A percentile compares a stretch with the other conserved stretches of the same genome.
Conservation (phyloP, 1,140 invertebrate species). For the Onthophagus taurus region DNA sequence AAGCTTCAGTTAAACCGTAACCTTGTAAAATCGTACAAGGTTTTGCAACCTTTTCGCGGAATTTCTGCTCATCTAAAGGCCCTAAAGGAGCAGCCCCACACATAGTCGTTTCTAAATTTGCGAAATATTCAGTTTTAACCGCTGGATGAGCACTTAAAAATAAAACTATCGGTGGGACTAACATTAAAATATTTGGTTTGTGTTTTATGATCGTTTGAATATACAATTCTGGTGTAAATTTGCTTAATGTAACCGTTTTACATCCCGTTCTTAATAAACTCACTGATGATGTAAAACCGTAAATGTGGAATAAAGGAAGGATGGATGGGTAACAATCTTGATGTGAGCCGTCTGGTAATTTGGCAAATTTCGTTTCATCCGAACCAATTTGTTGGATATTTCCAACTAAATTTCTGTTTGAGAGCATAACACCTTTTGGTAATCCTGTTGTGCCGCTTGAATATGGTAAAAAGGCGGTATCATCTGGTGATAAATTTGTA, state of each 20-base stretch:
- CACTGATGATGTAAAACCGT: slow-evolving; percentile 55
- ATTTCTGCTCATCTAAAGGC: slow-evolving; percentile 45
- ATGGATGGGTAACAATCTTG: slow-evolving; percentile 52
- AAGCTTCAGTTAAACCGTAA: slow-evolving; percentile 59
- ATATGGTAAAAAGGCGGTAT: slow-evolving; percentile 47
- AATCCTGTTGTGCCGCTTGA: slow-evolving; percentile 81
- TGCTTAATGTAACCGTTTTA: slow-evolving; percentile 61
- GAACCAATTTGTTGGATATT: slow-evolving; percentile 36
- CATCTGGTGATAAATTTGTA: slow-evolving; percentile 30
- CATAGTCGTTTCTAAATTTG: slow-evolving; percentile 43
- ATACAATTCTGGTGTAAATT: slow-evolving; percentile 59
- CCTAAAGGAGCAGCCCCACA: slow-evolving; percentile 65
- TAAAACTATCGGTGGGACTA: slow-evolving; percentile 54
- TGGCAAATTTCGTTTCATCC: slow-evolving; percentile 12
- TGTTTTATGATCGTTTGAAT: slow-evolving; percentile 45
- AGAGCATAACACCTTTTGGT: slow-evolving; percentile 78
- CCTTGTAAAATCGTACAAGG: slow-evolving; percentile 36
- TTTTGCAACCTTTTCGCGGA: slow-evolving; percentile 39
- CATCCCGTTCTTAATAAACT: slow-evolving; percentile 50
- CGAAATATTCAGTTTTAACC: slow-evolving; percentile 49
- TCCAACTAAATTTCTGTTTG: slow-evolving; percentile 51
- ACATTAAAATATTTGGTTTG: slow-evolving; percentile 44
- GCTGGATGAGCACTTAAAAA: slow-evolving; percentile 56
- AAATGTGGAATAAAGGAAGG: slow-evolving; percentile 81
- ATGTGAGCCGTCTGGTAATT: slow-evolving; percentile 37